Evolutionary conservation across 1,140 invertebrate genomes (phyloP).

Genomic region (Formica exsecta): DNA sequence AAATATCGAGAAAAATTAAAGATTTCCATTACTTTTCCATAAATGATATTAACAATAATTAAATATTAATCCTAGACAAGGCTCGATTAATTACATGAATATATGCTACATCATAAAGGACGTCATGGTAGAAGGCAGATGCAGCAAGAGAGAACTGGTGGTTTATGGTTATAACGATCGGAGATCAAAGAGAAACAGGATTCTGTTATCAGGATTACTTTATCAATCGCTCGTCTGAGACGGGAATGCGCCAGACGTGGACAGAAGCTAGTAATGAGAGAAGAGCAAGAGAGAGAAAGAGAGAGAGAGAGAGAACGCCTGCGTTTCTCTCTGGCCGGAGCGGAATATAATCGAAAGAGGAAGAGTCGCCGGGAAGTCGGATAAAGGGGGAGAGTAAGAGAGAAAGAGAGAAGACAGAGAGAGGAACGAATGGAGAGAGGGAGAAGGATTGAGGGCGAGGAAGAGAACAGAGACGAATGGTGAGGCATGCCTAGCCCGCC

Average conservation of each 20-base stretch:
- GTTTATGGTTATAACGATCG: conserved; percentile 29
- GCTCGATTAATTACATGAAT: conserved; percentile 4
- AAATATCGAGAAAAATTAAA: neutral
- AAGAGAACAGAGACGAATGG: conserved; percentile 70
- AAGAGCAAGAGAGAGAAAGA: conserved; percentile 22
- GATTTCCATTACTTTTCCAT: neutral
- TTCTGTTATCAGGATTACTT: conserved; percentile 65
- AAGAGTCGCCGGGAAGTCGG: conserved; percentile 61
- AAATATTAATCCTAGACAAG: neutral
- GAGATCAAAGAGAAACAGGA: conserved; percentile 56
- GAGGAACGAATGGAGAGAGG: conserved; percentile 59
- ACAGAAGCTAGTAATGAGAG: conserved; percentile 72
- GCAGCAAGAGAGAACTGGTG: neutral
- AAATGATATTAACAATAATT: neutral
- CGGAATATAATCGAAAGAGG: conserved; percentile 70
- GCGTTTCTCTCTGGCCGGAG: conserved; percentile 70
- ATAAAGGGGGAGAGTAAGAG: conserved; percentile 60
- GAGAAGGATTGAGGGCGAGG: conserved; percentile 73
- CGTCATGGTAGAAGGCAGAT: neutral
- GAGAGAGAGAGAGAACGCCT: conserved; percentile 44
- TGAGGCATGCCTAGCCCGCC: conserved; percentile 79
- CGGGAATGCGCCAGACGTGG: conserved; percentile 57
- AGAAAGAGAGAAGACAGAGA: conserved; percentile 19
- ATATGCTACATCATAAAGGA: neutral
- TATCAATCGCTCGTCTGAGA: conserved; percentile 65